These are phyloP conservation scores for Microctenopoma steveboyesi DNA, from an alignment of 2,797 vertebrate species.

Conservation along the genomic window DNA sequence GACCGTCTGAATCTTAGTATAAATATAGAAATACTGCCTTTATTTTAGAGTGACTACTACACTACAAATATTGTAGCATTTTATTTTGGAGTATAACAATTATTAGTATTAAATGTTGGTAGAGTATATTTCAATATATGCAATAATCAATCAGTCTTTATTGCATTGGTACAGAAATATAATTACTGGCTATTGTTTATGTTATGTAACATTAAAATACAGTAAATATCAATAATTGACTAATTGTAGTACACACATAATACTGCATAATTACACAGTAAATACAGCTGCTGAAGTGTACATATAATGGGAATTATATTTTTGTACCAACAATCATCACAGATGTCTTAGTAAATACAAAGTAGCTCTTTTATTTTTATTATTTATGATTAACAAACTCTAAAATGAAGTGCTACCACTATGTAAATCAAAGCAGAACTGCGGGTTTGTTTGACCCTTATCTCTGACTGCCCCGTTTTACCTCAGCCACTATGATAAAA, in stretches of 20 bases:
- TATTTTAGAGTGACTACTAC: conserved; percentile 5
- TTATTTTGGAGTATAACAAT: conserved; percentile 29
- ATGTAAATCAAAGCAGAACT: not conserved
- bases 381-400: conserved; percentile 17
- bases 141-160: conserved; percentile 4
- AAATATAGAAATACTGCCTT: conserved; percentile 8
- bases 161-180: conserved; percentile 27
- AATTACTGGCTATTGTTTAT: not conserved
- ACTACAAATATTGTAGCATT: conserved; percentile 15
- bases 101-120: not conserved
- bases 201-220: not conserved
- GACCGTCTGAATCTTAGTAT: not conserved
- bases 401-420: conserved; percentile 41
- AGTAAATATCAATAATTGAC: conserved; percentile 10
- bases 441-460: not conserved
- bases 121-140: conserved; percentile 12
- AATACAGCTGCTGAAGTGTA: conserved; percentile 28
- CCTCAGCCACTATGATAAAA: not conserved
- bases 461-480: not conserved
- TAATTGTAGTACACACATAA: not conserved
- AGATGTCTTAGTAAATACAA: conserved; percentile 15
- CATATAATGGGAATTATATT: conserved; percentile 32
- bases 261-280: conserved; percentile 36
- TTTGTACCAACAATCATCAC: conserved; percentile 26
- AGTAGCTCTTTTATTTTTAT: conserved; percentile 14